Evolutionary conservation across 2,888 invertebrate species (phyloP).

Genomic region (Clistopyga incitator): DNA sequence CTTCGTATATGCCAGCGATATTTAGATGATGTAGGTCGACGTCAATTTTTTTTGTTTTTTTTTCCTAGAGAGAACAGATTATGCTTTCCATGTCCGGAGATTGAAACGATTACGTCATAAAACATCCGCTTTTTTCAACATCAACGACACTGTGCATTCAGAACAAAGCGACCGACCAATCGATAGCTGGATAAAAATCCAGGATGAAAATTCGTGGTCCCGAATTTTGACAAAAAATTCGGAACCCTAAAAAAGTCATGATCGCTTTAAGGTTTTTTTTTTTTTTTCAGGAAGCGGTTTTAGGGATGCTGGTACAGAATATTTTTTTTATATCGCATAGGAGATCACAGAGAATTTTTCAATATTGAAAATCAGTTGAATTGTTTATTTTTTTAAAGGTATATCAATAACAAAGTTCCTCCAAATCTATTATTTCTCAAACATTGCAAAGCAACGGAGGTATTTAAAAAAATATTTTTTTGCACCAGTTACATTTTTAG

Average conservation of each 20-base stretch:
- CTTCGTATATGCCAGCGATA: neutral
- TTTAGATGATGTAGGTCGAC: constrained; percentile 33
- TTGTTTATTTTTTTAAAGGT: too few species aligned
- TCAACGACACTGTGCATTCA: neutral
- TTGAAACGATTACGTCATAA: neutral
- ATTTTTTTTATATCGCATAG: neutral
- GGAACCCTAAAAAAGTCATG: too few species aligned
- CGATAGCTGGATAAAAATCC: constrained; percentile 32
- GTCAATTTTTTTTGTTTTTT: neutral
- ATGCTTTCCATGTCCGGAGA: neutral
- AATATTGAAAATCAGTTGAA: too few species aligned
- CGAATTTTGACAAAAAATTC: neutral
- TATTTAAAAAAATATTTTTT: too few species aligned
- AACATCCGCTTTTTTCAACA: neutral
- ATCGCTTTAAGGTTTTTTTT: too few species aligned
- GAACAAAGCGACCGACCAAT: neutral
- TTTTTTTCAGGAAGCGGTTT: neutral
- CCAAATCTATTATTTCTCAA: too few species aligned
- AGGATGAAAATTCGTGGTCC: constrained; percentile 32
- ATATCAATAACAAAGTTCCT: too few species aligned
- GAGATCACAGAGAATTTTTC: too few species aligned
- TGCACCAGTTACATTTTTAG: too few species aligned
- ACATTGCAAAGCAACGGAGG: neutral
- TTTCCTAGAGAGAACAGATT: neutral
- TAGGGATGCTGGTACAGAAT: neutral